These are phyloP conservation scores for Drosophila merina DNA, from an alignment of 2,888 invertebrate genomes.

Conservation along the genomic window DNA sequence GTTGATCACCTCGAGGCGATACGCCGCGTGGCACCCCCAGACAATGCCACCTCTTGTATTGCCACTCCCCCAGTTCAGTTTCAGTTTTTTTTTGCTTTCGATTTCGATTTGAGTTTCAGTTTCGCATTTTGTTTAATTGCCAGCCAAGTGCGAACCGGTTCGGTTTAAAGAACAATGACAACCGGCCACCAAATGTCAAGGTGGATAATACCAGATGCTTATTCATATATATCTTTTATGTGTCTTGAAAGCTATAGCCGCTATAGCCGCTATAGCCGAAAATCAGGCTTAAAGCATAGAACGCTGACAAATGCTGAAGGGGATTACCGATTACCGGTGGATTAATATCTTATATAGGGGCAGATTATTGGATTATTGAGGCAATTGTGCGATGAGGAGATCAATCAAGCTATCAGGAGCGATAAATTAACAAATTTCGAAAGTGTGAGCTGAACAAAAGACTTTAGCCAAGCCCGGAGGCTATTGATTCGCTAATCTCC, in stretches of 20 bases:
- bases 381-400: slow-evolving; percentile 22
- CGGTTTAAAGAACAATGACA: slow-evolving; percentile 42
- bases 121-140: slow-evolving; percentile 51
- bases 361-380: slow-evolving; percentile 1
- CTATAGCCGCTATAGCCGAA: slow-evolving; percentile 6
- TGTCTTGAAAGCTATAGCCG: too few species aligned
- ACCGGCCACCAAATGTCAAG: slow-evolving; percentile 61
- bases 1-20: slow-evolving; percentile 22
- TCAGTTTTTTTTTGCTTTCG: slow-evolving; percentile 14
- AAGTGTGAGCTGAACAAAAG: slow-evolving; percentile 36
- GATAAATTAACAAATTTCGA: slow-evolving; percentile 17
- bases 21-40: slow-evolving; percentile 22
- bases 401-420: slow-evolving; percentile 11
- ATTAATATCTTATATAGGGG: background rate
- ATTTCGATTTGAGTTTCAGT: slow-evolving; percentile 14
- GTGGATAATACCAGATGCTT: slow-evolving; percentile 38
- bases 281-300: slow-evolving; percentile 31
- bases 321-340: slow-evolving; percentile 16
- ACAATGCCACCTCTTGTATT: slow-evolving; percentile 14
- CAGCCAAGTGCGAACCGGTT: slow-evolving; percentile 61
- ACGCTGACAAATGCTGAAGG: slow-evolving; percentile 49
- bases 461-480: slow-evolving; percentile 26
- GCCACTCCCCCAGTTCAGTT: slow-evolving; percentile 10
- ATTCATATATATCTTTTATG: background rate
- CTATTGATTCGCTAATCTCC: slow-evolving; percentile 19